Conservation (phyloP, 1,140 invertebrate species). For the Scylla paramamosain region DNA sequence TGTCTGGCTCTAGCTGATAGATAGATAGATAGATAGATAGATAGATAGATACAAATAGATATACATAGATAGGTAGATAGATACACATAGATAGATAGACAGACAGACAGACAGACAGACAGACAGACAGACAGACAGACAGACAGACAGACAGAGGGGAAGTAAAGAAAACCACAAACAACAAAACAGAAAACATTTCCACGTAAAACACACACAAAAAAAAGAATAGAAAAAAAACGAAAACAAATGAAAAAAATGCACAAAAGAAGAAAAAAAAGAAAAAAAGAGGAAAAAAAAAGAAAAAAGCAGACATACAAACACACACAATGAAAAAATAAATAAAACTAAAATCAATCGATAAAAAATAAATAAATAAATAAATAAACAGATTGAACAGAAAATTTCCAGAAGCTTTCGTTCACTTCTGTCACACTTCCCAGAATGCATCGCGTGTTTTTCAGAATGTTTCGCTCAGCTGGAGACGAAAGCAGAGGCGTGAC, state of each 20-base stretch:
- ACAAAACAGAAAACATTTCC: background rate
- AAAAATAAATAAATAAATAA: too few relatives aligned
- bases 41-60: background rate
- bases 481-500: background rate
- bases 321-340: too few relatives aligned
- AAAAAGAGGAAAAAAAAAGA: too few relatives aligned
- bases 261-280: too few relatives aligned
- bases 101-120: background rate
- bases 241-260: background rate
- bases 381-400: too few relatives aligned
- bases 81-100: background rate
- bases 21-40: background rate
- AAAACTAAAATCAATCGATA: too few relatives aligned
- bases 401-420: too few relatives aligned
- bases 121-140: background rate
- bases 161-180: background rate
- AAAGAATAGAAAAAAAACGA: conserved; percentile 28
- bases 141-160: too few relatives aligned
- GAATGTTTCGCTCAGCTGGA: background rate
- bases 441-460: too few relatives aligned
- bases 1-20: background rate
- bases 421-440: too few relatives aligned
- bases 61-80: background rate
- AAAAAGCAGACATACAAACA: too few relatives aligned
- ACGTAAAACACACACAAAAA: conserved; percentile 2